Evolutionary conservation across 1,140 invertebrate species (phyloP), one percentile per base, ranked within the genome.

Genomic region (Cataglyphis hispanica): DNA sequence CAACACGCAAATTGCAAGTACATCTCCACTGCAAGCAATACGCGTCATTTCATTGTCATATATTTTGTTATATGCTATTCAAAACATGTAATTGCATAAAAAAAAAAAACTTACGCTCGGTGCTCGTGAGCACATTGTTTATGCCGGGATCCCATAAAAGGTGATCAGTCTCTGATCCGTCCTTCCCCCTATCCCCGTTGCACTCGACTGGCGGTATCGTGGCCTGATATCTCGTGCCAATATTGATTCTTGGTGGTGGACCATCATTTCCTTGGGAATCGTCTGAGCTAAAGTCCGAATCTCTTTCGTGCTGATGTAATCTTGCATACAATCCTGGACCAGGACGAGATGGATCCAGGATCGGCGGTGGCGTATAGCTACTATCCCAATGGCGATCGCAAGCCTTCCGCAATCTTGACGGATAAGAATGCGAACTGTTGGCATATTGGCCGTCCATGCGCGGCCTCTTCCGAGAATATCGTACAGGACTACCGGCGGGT

Each of bases 1-100:
- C 98, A 98, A 95, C 98, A 98, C 31, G 98, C 98, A 92, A 99
- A 97, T 93, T 99, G 98, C 95, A 99, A 96, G 95, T 98, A 98
- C 97, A 97, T 97, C 90, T 97, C 97, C 90, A 98, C 97, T 98
- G 95, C 22, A 96, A 90, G 63, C n/a, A 81, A 81, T 19, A 66
- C 27, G 69, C 16, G 11, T 61, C 25, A 8, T 31, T 77, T 89
- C 8, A 76, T 46, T 43, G 19, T 22, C 69, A 22, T 19, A 43
- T 27, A 76, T 80, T 61, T 53, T 11, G 53, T 16, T 10, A 43
- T 27, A 40, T 7, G 19, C n/a, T 40, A 50, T 56, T 6, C 7
- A 46, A 8, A 13, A 10, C 27, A 66, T 40, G 4, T 19, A 10
- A 56, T 56, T 4, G 11, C 22, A n/a, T n/a, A n/a, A n/a, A n/a